Evolutionary conservation across 2,888 invertebrate genomes (phyloP).

Genomic region (Desoria tigrina): DNA sequence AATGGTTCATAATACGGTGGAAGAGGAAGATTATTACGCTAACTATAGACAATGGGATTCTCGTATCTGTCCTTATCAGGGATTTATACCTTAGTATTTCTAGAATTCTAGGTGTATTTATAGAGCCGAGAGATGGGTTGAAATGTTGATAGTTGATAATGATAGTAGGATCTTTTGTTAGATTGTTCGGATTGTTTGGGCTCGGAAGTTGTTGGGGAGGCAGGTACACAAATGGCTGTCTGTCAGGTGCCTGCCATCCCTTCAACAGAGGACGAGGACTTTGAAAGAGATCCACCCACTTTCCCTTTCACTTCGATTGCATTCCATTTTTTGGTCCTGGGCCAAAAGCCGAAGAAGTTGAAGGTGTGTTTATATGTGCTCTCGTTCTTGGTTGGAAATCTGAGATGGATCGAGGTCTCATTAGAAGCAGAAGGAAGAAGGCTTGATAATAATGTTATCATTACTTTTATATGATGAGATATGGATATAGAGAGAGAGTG

Average conservation of each 20-base stretch:
- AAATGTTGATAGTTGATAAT: too few relatives aligned
- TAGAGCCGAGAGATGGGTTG: too few relatives aligned
- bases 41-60: too few relatives aligned
- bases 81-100: too few relatives aligned
- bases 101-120: too few relatives aligned
- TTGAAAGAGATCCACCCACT: constrained; percentile 36
- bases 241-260: constrained; percentile 32
- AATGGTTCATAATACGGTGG: constrained; percentile 9
- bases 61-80: too few relatives aligned
- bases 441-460: not conserved
- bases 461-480: too few relatives aligned
- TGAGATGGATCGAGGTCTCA: not conserved
- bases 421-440: not conserved
- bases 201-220: constrained; percentile 10
- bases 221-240: constrained; percentile 43
- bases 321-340: constrained; percentile 32
- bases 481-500: too few relatives aligned
- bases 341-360: constrained; percentile 30
- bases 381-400: not conserved
- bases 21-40: not conserved
- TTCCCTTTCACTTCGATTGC: constrained; percentile 43
- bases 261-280: constrained; percentile 14
- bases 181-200: constrained; percentile 17
- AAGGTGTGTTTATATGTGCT: constrained; percentile 9
- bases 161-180: too few relatives aligned